Base-by-base conservation (phyloP, 2,888 invertebrate species). In the Byasa hedistus region DNA sequence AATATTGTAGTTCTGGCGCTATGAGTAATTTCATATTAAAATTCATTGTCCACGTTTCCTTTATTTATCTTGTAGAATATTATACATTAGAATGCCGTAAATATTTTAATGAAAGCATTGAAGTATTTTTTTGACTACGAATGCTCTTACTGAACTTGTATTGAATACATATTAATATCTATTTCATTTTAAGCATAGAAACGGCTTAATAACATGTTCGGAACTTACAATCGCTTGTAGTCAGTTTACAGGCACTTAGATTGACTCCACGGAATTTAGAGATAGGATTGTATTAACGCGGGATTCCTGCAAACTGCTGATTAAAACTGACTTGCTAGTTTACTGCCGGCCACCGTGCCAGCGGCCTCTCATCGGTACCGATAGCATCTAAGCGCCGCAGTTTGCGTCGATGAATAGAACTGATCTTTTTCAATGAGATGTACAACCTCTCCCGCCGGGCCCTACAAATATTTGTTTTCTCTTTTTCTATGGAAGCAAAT, bases 351-450 rank as follows among this genome's bases (percentile, higher is more conserved):
- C 67, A 67, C 67, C 67, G 54, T 64, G 67, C 59, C 36, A 32
- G 61, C 27, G 65, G 59, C 59, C 67, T 57, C 64, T 64, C 67
- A 67, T 67, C 67, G 64, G 58, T 39, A n/a, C 12, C 27, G 67
- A 67, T 67, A 67, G 24, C 60, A 67, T 67, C 67, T 67, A 60
- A 60, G 64, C 63, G 64, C 67, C 67, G 67, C 60, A 60, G 56
- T 27, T 23, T 48, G 22, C 23, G 59, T 21, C 63, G 60, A 51
- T 67, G 60, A 64, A 67, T 64, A 60, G 58, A 55, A 62, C 27
- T 57, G 44, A 59, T 55, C 66, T 58, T 44, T 66, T 56, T 19
- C 57, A 58, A 61, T 61, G 58, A 57, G 54, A 56, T 51, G 56
- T 61, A 65, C n/a, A 59, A 17, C 22, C 22, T 39, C 39, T 39